Conservation (phyloP, 53 echinoderm and acorn worm genomes). For the Patiria pectinifera region DNA sequence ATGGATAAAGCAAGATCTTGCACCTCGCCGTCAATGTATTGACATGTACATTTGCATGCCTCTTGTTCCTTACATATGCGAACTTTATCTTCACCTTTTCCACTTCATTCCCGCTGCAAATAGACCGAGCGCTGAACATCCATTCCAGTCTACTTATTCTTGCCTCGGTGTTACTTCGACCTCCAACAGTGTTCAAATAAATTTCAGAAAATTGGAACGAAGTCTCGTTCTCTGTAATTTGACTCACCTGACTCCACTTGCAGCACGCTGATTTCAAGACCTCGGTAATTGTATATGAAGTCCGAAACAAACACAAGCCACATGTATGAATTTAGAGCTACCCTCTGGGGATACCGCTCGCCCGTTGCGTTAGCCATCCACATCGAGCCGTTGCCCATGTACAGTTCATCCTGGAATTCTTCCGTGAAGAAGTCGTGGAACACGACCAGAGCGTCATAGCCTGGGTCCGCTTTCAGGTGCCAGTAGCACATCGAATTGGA, state of each 20-base stretch:
- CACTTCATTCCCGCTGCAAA: no score
- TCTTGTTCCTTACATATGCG: no score
- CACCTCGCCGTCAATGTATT: no score
- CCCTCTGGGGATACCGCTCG: background rate
- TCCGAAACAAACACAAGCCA: background rate
- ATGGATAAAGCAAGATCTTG: no score
- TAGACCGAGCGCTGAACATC: no score
- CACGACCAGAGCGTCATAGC: constrained; percentile 11
- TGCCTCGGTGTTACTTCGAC: no score
- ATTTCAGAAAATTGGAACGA: no score
- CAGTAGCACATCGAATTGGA: background rate
- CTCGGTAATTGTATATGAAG: background rate
- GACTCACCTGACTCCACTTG: constrained; percentile 3
- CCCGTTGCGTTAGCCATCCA: background rate
- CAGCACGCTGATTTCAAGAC: background rate
- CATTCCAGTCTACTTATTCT: no score
- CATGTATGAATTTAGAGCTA: background rate
- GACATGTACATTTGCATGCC: no score
- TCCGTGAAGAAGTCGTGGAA: background rate
- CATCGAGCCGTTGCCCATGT: background rate
- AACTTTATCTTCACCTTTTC: no score
- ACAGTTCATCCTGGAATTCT: background rate
- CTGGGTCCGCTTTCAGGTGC: constrained; percentile 1
- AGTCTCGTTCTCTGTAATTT: no score
- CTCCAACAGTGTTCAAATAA: no score